Evolutionary conservation across 2,113 vertebrate genomes (phyloP).

Genomic region (Malaclemys terrapin): DNA sequence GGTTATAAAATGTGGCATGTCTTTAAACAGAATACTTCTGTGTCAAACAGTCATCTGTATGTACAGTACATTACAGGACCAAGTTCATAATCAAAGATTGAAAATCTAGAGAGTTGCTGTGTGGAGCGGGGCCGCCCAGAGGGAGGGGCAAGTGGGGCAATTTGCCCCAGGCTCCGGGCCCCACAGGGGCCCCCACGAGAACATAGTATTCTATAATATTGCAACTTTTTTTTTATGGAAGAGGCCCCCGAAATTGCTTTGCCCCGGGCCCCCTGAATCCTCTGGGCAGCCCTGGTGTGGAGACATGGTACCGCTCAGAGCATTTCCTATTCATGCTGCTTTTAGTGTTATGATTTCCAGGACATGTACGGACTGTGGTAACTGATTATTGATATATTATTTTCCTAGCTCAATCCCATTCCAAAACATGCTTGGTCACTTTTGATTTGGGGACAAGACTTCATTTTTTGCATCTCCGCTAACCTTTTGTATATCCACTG

Average conservation of each 20-base stretch:
- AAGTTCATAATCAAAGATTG: not conserved
- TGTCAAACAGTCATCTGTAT: not conserved
- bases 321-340: not conserved
- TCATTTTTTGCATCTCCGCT: not conserved
- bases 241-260: no score
- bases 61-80: not conserved
- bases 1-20: conserved; percentile 8
- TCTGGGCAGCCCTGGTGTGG: not conserved
- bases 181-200: no score
- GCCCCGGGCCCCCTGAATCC: no score
- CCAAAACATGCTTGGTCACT: not conserved
- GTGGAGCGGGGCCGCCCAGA: not conserved
- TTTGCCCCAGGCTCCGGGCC: no score
- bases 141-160: no score
- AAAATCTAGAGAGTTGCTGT: not conserved
- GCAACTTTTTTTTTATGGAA: no score
- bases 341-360: not conserved
- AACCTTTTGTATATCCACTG: not conserved
- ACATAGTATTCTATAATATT: no score
- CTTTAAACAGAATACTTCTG: conserved; percentile 18
- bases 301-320: not conserved
- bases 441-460: not conserved
- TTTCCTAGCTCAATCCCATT: not conserved
- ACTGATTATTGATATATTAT: not conserved
- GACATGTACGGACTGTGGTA: not conserved